Evolutionary conservation across 2,113 vertebrate genomes (phyloP), one percentile per base, ranked within the genome.

Genomic region (Gopherus flavomarginatus): DNA sequence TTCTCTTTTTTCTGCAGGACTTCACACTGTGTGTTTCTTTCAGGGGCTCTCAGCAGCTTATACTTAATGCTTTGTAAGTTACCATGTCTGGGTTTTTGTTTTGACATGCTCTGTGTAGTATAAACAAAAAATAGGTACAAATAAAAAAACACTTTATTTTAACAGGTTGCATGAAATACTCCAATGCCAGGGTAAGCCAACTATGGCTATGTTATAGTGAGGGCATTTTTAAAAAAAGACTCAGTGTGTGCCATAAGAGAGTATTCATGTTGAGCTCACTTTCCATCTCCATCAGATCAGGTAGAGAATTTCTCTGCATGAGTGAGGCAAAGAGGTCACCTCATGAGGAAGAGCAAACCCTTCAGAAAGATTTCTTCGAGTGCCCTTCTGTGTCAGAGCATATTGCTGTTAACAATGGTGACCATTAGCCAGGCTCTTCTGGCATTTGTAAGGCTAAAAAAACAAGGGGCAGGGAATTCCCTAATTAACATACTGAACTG

Each of bases 301-400:
- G 87, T 94, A 77, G 19, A 93, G 92, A 97, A 95, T 93, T 94
- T 88, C 95, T 89, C 95, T 94, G 83, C 81, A 22, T 35, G 78
- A 95, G 85, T 44, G 65, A 94, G 57, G 54, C 38, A 96, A 92
- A 95, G 82, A 92, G 77, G 83, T 96, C 86, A 90, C 29, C 44
- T 50, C 59, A 81, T 3, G 29, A 79, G 13, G 79, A 52, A 89
- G 85, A 94, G 78, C 69, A 92, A 94, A 59, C 56, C 92, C n/a
- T 17, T 62, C 69, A 87, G 90, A 86, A 87, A 92, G 85, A 94
- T 9, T 84, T 87, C 77, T 85, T 7, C 1, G 38, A 79, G 81
- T 0, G 1, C 54, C 49, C 47, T 1, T 2, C 84, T 86, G 77
- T 54, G 84, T 49, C 42, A 87, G 72, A 92, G 62, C 77, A 57